Conservation (phyloP, 2,113 vertebrate genomes). For the Urocitellus parryii region DNA sequence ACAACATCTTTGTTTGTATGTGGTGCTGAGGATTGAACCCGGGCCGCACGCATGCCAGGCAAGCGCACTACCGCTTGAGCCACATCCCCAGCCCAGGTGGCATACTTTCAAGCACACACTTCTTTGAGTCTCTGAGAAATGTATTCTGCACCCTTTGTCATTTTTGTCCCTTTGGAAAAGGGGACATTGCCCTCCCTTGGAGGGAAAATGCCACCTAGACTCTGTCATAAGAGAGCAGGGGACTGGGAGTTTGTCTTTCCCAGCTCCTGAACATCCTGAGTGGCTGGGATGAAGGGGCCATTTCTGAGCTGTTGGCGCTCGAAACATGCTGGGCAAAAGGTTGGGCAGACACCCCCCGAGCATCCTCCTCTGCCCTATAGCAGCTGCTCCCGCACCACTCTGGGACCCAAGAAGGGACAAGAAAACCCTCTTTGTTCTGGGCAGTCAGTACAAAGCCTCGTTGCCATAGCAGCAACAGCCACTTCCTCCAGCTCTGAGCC, state of each 20-base stretch:
- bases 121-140: neutral
- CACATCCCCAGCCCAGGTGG: no score
- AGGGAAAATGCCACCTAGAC: neutral
- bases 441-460: slow-evolving; percentile 84
- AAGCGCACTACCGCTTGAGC: no score
- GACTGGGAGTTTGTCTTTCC: neutral
- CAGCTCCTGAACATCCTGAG: neutral
- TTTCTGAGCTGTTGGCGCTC: neutral
- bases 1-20: no score
- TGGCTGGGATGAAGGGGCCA: neutral
- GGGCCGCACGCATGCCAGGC: no score
- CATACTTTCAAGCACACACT: neutral
- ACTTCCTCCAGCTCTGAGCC: slow-evolving; percentile 82
- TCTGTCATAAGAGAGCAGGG: neutral
- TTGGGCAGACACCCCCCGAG: slow-evolving; percentile 44
- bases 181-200: neutral
- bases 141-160: neutral
- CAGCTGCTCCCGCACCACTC: slow-evolving; percentile 79
- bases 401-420: slow-evolving; percentile 85
- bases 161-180: neutral
- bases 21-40: no score
- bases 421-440: slow-evolving; percentile 89
- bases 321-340: slow-evolving; percentile 39
- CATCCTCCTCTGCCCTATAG: slow-evolving; percentile 58
- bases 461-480: slow-evolving; percentile 89